phyloP scores from a whole-genome alignment of 2,888 invertebrate genomes.

The Stenichneumon culpator region DNA sequence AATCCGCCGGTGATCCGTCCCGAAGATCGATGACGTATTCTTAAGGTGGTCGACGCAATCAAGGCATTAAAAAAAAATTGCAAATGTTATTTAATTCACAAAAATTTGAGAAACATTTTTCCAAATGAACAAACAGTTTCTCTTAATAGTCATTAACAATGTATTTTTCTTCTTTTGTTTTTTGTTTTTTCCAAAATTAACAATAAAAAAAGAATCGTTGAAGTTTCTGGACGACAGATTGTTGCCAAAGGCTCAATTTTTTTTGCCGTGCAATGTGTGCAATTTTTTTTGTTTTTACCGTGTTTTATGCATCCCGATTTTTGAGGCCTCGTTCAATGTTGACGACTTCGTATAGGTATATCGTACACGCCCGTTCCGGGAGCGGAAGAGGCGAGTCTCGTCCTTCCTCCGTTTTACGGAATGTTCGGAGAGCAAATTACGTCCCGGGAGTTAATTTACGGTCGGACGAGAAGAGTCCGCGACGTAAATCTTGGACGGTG shows the following conservation, averaged over 20 bases:
- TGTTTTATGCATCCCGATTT: not conserved
- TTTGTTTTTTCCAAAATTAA: not conserved
- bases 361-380: not conserved
- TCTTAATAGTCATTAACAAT: too few relatives aligned
- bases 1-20: conserved; percentile 49
- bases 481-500: conserved; percentile 71
- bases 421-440: conserved; percentile 69
- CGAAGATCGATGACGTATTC: conserved; percentile 22
- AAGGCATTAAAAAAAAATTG: not conserved
- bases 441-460: conserved; percentile 71
- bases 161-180: too few relatives aligned
- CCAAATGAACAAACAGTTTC: not conserved
- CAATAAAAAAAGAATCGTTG: too few relatives aligned
- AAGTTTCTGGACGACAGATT: too few relatives aligned
- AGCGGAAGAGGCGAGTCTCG: conserved; percentile 31
- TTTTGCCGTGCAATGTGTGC: not conserved
- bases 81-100: not conserved
- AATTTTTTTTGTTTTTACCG: not conserved
- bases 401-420: conserved; percentile 69
- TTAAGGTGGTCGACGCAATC: not conserved
- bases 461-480: conserved; percentile 63
- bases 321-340: conserved; percentile 9
- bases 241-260: too few relatives aligned
- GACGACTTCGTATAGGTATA: conserved; percentile 6
- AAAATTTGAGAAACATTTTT: not conserved